Conservation (phyloP, 2,113 vertebrate genomes). For the Psephotus haematonotus region DNA sequence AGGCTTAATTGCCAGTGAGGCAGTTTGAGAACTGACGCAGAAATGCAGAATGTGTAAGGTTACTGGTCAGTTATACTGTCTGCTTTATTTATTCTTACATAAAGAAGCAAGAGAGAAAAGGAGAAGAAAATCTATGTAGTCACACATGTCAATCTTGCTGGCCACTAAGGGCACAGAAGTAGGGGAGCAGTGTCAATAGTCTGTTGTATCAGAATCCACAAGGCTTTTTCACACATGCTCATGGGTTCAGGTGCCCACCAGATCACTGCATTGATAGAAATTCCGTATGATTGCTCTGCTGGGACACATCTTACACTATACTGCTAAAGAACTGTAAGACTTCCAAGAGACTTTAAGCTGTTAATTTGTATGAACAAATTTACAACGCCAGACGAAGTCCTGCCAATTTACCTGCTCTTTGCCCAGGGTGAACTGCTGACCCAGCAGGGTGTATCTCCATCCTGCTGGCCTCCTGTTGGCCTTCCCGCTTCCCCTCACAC, state of each 20-base stretch:
- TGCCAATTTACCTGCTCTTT: background rate
- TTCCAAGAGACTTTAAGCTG: background rate
- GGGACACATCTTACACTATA: background rate
- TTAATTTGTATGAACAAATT: background rate
- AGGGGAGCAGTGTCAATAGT: background rate
- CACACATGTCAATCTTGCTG: background rate
- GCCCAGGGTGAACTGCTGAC: background rate
- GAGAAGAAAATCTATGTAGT: background rate
- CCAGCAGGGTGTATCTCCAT: background rate
- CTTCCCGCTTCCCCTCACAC: background rate
- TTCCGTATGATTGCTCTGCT: background rate
- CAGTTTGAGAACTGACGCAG: background rate
- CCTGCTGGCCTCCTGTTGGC: background rate
- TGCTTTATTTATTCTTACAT: background rate
- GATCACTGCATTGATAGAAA: background rate
- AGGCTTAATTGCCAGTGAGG: background rate
- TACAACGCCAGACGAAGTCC: background rate
- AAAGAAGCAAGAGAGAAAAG: background rate
- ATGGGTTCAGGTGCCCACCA: background rate
- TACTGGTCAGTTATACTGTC: background rate
- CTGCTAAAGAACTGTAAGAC: fast-evolving
- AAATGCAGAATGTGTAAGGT: background rate
- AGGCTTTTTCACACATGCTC: background rate
- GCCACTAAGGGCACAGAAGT: background rate
- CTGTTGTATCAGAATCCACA: background rate